Evolutionary conservation across 2,888 invertebrate genomes (phyloP).

Genomic region (Platycheirus albimanus): DNA sequence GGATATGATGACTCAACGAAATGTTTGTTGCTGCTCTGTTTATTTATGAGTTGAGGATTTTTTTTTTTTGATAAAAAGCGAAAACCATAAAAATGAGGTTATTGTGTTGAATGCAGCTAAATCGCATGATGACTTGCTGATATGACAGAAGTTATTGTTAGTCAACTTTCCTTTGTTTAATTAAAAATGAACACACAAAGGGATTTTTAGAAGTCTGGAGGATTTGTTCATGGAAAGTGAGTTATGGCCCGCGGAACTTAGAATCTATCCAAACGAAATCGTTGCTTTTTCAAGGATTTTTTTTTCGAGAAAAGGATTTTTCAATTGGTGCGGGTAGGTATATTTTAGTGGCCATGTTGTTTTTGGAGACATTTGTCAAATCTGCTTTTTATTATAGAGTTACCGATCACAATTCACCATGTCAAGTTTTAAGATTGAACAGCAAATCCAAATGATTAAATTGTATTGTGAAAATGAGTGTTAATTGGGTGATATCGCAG

Average conservation of each 20-base stretch:
- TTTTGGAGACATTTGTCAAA: no score
- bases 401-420: no score
- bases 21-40: slow-evolving; percentile 13
- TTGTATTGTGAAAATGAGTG: no score
- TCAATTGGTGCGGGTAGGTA: no score
- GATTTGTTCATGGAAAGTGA: background rate
- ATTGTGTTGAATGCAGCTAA: slow-evolving; percentile 52
- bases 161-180: slow-evolving; percentile 13
- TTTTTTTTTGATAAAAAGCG: slow-evolving; percentile 39
- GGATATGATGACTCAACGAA: slow-evolving; percentile 34
- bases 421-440: no score
- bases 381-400: no score
- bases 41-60: slow-evolving; percentile 23
- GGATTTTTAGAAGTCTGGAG: slow-evolving; percentile 7
- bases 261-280: no score
- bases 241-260: background rate
- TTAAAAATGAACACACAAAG: background rate
- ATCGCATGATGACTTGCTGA: slow-evolving; percentile 42
- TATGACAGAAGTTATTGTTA: slow-evolving; percentile 30
- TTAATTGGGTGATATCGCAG: no score
- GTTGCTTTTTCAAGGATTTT: no score
- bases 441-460: no score
- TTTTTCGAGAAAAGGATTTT: no score
- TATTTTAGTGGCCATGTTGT: no score
- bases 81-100: slow-evolving; percentile 64